Evolutionary conservation across 2,797 vertebrate genomes (phyloP), one percentile per base, ranked within the genome.

Genomic region (Cirrhinus molitorella): DNA sequence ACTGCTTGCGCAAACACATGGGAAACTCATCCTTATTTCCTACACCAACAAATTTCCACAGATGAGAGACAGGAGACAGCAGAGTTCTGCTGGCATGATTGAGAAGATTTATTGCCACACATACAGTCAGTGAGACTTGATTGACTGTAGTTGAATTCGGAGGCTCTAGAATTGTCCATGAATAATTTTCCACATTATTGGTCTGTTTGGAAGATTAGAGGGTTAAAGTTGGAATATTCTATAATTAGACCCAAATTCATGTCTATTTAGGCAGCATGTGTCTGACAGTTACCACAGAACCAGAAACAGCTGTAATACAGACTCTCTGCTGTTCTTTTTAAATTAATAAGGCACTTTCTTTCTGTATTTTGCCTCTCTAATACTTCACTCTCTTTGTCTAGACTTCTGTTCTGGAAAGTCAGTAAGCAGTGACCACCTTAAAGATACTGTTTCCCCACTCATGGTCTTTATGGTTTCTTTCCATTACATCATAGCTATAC

Each of bases 401-500:
- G 88, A 68, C 83, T 85, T 80, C 75, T 85, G 83, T 85, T 89
- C 89, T 89, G 92, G 91, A 93, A 93, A 92, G 92, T 87, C 71
- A 89, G 89, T 66, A 84, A 88, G 80, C 85, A 77, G 85, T 93
- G 93, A 94, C 86, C 93, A 91, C 89, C 93, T 94, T 93, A 92
- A 93, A 92, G 76, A 90, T 91, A 16, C 59, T 61, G 57, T 61
- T 16, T 59, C 23, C 21, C 21, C 13, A 16, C 59, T 31, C 59
- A 9, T 31, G 7, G 7, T 65, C 8, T 25, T 72, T 72, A 72
- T 72, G 13, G 57, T 45, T 77, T 78, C 6, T 49, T 80, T 61
- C 37, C 37, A 80, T 71, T 59, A 45, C 57, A 47, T 65, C 6
- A 43, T 9, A 49, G 59, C 7, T 45, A 31, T 21, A 70, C 66